Base-by-base conservation (phyloP, 1,140 invertebrate genomes). In the Hestina assimilis region DNA sequence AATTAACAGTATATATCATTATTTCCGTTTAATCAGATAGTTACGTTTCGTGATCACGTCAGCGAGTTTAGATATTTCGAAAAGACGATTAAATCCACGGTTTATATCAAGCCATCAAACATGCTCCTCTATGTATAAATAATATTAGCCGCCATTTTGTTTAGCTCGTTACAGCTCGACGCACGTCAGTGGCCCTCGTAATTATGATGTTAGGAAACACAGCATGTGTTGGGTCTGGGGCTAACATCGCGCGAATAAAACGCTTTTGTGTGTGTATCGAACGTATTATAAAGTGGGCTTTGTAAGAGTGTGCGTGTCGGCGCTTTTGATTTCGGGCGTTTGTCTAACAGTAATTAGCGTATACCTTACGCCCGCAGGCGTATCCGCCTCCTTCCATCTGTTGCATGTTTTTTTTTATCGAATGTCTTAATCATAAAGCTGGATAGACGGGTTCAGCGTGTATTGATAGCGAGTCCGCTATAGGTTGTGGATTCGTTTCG, bases 261-360 rank as follows among this genome's bases (percentile, higher is more conserved):
- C 24, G 9, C 48, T 33, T 12, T 45, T 62, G 51, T 62, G 45
- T 59, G 64, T 26, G 63, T 59, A 20, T 59, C 43, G 45, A 52
- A 29, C 35, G 29, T 46, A 38, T 31, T 23, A 38, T 42, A 4
- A 42, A 15, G 40, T 12, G 9, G 40, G 2, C 7, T n/a, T 0
- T 61, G 29, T 35, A 51, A 41, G 41, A 67, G 63, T 59, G 67
- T 66, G 56, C 28, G 63, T 51, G 82, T 79, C 82, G 83, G 79
- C 76, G 63, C 81, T 80, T 87, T 87, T 85, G 76, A 87, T 65
- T 75, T 70, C 54, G 61, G 40, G 63, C 70, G 72, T 69, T 80
- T 79, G 79, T 85, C 77, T 81, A 83, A 81, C 72, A 72, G 78
- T 85, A 87, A 87, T 87, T 85, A 83, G 74, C 77, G 78, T 83